phyloP scores from a whole-genome alignment of 2,797 vertebrate genomes.

The Craterocephalus amniculus region DNA sequence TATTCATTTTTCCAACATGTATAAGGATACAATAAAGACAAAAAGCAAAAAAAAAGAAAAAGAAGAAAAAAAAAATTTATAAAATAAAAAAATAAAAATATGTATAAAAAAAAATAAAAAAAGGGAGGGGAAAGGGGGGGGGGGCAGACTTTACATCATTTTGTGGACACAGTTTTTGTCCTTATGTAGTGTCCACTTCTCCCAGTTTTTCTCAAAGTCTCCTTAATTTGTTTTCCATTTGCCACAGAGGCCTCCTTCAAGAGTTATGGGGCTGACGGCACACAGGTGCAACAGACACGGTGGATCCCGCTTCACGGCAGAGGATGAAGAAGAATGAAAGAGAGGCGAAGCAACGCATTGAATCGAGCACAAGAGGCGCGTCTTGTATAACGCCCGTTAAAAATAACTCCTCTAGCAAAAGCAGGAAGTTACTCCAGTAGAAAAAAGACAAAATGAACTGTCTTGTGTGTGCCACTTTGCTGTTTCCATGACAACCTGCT shows the following conservation, averaged over 20 bases:
- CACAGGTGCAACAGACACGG: constrained; percentile 15
- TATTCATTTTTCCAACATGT: too few relatives aligned
- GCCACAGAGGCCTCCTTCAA: not conserved
- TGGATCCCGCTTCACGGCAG: constrained; percentile 28
- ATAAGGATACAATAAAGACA: too few relatives aligned
- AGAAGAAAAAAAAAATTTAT: too few relatives aligned
- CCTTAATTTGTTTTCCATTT: constrained; percentile 49
- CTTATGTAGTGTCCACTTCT: too few relatives aligned
- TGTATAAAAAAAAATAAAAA: too few relatives aligned
- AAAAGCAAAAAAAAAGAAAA: too few relatives aligned
- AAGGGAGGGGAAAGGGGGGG: too few relatives aligned
- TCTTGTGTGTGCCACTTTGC: constrained; percentile 75
- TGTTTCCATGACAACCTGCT: constrained; percentile 83
- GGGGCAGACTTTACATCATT: too few relatives aligned
- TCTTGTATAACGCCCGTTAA: constrained; percentile 82
- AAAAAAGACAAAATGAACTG: constrained; percentile 64
- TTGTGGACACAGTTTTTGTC: too few relatives aligned
- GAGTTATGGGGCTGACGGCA: constrained; percentile 2
- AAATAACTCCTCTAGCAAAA: constrained; percentile 77
- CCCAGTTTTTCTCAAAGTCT: too few relatives aligned
- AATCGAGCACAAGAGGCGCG: constrained; percentile 53
- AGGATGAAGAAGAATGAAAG: constrained; percentile 40
- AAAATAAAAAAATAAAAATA: too few relatives aligned
- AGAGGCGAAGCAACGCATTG: constrained; percentile 41
- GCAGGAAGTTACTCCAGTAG: constrained; percentile 66